Percentiles rank a stretch among this genome's conserved stretches.
Conservation (phyloP, 53 echinoderm and acorn worm genomes). For the Arbacia lixula region DNA sequence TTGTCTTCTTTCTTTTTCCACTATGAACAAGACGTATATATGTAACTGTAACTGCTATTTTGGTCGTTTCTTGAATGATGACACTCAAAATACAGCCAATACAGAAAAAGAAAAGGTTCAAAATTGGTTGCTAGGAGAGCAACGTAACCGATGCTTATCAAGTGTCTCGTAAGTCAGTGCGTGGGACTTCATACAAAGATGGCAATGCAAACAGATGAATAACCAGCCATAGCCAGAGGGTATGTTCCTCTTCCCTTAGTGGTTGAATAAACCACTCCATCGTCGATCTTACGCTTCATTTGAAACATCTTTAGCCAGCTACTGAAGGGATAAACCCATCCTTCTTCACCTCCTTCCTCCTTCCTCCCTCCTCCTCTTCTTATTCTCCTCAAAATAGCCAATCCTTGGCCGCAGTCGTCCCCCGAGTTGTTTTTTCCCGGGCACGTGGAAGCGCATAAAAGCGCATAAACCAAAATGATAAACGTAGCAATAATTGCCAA, state of each 20-base stretch:
- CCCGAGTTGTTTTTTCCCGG: not conserved
- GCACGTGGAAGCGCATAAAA: slow-evolving; percentile 20
- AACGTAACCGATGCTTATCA: too few relatives aligned
- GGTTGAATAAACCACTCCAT: slow-evolving; percentile 26
- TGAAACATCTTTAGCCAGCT: not conserved
- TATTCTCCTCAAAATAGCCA: too few relatives aligned
- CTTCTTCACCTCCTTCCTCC: too few relatives aligned
- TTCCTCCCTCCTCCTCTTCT: not conserved
- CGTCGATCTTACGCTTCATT: slow-evolving; percentile 1
- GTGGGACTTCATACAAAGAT: slow-evolving; percentile 1
- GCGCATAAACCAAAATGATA: slow-evolving; percentile 38
- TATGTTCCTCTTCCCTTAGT: slow-evolving; percentile 17
- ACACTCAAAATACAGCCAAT: too few relatives aligned
- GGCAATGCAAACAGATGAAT: slow-evolving; percentile 37
- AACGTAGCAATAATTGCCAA: slow-evolving; percentile 46
- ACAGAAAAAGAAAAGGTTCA: too few relatives aligned
- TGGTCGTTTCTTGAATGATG: too few relatives aligned
- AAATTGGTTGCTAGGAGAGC: too few relatives aligned
- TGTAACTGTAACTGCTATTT: too few relatives aligned
- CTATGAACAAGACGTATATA: too few relatives aligned
- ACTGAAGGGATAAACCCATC: too few relatives aligned
- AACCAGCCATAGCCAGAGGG: slow-evolving; percentile 8
- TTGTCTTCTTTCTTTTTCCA: too few relatives aligned
- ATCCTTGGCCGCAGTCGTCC: too few relatives aligned
- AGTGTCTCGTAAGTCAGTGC: slow-evolving; percentile 1